Percentiles rank a stretch among this genome's conserved stretches.
These are phyloP conservation scores for Sycobia sp. DNA, from an alignment of 1,140 invertebrate genomes.

Conservation along the genomic window DNA sequence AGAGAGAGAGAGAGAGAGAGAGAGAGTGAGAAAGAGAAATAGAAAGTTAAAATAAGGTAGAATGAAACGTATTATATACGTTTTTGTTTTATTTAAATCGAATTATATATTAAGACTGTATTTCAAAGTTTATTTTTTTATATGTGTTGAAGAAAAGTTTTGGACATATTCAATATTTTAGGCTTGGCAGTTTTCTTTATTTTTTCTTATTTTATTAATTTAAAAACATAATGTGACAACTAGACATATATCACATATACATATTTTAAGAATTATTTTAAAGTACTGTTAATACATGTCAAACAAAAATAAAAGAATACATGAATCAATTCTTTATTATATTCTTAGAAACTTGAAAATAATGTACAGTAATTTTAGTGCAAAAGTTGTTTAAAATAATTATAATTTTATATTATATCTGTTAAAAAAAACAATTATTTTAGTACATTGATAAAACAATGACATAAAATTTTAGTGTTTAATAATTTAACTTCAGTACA, in stretches of 20 bases:
- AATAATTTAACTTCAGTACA: constrained; percentile 14
- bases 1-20: too few species aligned
- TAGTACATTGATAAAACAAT: neutral
- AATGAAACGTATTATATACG: constrained; percentile 6
- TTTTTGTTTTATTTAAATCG: constrained; percentile 1
- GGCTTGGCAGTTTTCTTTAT: neutral
- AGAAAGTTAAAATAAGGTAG: neutral
- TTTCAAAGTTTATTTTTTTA: constrained; percentile 8
- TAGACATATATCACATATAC: neutral
- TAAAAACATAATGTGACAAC: neutral
- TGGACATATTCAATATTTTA: constrained; percentile 21
- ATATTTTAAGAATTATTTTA: constrained; percentile 10
- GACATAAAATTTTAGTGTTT: constrained; percentile 5
- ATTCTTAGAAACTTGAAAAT: too few species aligned
- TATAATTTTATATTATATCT: constrained; percentile 13
- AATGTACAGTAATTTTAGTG: too few species aligned
- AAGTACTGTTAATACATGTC: constrained; percentile 15
- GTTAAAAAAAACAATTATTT: neutral
- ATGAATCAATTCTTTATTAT: too few species aligned
- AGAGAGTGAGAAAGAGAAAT: too few species aligned
- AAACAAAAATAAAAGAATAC: neutral
- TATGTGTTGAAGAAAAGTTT: neutral
- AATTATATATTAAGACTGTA: constrained; percentile 8
- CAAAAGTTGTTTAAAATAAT: constrained; percentile 4
- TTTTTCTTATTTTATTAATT: neutral